A percentile compares a stretch with the other conserved stretches of the same genome.
Conservation (phyloP, 2,113 vertebrate genomes). For the Lamprologus sp. region DNA sequence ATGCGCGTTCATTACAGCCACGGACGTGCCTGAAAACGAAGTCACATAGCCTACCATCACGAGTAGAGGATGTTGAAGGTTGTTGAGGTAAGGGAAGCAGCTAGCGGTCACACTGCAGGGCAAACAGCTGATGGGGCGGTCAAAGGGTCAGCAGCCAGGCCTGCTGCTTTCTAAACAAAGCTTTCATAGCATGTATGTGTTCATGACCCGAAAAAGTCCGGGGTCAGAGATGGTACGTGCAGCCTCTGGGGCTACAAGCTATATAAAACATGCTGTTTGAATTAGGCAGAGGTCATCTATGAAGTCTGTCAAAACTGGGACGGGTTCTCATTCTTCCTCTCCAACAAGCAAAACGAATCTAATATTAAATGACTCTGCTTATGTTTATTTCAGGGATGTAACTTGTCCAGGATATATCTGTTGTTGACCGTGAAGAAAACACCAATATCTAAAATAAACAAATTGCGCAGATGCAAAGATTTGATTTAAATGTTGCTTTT, state of each 20-base stretch:
- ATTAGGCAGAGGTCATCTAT: not conserved
- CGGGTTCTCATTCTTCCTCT: not conserved
- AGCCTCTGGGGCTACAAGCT: not conserved
- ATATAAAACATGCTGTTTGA: not conserved
- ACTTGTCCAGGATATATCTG: not conserved
- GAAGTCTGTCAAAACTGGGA: not conserved
- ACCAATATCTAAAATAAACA: not conserved
- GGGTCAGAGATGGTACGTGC: slow-evolving; percentile 37
- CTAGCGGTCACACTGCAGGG: slow-evolving; percentile 5
- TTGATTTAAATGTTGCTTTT: not conserved
- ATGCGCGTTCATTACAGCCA: not conserved
- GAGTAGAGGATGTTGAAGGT: not conserved
- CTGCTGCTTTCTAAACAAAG: slow-evolving; percentile 43
- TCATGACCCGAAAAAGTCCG: slow-evolving; percentile 36
- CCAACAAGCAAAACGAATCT: not conserved
- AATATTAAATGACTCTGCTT: not conserved
- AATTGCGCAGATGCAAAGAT: not conserved
- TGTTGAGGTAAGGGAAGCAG: not conserved
- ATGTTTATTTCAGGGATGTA: not conserved
- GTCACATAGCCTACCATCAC: not conserved
- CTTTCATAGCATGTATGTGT: slow-evolving; percentile 40
- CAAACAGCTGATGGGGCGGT: slow-evolving; percentile 52
- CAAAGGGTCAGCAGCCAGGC: slow-evolving; percentile 33
- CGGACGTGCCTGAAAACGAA: not conserved
- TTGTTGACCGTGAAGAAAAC: not conserved